Evolutionary conservation across 2,113 vertebrate species (phyloP).

Genomic region (Pithys albifrons): DNA sequence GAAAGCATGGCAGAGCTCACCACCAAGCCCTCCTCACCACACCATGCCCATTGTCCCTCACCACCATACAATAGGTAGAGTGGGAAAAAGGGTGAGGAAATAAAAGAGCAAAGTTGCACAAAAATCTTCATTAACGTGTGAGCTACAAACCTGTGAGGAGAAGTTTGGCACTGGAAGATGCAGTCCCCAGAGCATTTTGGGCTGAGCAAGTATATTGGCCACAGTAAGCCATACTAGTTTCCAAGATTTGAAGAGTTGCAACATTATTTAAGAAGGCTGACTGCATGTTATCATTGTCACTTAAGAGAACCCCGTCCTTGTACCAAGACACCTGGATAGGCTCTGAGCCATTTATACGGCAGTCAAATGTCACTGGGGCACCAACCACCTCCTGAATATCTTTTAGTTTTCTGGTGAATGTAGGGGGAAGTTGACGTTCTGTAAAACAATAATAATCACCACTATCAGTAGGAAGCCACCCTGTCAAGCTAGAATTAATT

Average conservation of each 20-base stretch:
- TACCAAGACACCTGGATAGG: constrained; percentile 93
- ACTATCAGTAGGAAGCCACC: not conserved
- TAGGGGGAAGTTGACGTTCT: constrained; percentile 93
- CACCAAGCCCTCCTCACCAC: not conserved
- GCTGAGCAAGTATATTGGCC: constrained; percentile 93
- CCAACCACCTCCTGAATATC: constrained; percentile 89
- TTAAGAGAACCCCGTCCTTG: constrained; percentile 87
- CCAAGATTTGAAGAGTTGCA: constrained; percentile 85
- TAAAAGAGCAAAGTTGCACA: not conserved
- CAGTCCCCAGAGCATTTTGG: constrained; percentile 90
- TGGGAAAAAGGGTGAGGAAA: not conserved
- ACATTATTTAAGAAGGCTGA: constrained; percentile 89
- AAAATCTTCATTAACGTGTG: not conserved
- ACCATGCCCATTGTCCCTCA: not conserved
- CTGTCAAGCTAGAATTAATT: not conserved
- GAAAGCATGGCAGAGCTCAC: constrained; percentile 34
- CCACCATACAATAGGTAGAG: not conserved
- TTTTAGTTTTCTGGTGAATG: constrained; percentile 92
- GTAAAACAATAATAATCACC: constrained; percentile 68
- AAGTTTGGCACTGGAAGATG: constrained; percentile 93
- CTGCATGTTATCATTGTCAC: constrained; percentile 77
- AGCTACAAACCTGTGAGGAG: constrained; percentile 88
- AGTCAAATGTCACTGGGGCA: constrained; percentile 87
- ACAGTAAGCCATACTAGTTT: constrained; percentile 81
- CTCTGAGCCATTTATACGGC: constrained; percentile 91